Evolutionary conservation across 2,113 vertebrate genomes (phyloP), one percentile per base, ranked within the genome.

Genomic region (Platycercus adscitus): DNA sequence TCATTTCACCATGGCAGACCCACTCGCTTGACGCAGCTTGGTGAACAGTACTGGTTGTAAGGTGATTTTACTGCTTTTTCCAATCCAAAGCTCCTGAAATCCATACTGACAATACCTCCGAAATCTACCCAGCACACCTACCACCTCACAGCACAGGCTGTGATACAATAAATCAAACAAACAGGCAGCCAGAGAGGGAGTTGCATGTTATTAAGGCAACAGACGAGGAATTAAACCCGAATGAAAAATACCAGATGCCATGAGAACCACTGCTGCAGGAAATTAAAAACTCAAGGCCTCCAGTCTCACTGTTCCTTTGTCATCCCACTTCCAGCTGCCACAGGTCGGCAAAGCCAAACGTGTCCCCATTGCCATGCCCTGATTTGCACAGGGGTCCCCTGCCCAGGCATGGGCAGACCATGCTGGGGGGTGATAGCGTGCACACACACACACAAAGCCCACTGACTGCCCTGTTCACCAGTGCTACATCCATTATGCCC

Each of bases 201-300:
- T 3, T 3, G 2, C 8, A 15, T 4, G 0, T 50, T 64, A 66
- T 73, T 58, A 35, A 53, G 25, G 82, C 10, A 6, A 52, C 63
- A 78, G 80, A 93, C 31, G 83, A 91, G 65, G 58, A 73, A 90
- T 77, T 66, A 90, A 96, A 88, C 10, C 43, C 71, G 4, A 86
- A 28, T 24, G 75, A 93, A 95, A 95, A 96, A 81, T 7, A 58
- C 81, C 77, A 84, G 88, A 71, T 91, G 73, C 73, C 82, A 68
- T 0, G 23, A 81, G 75, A 92, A 35, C 37, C 17, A 7, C 65
- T 49, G 82, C 72, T 52, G 71, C 90, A 96, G 86, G 86, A 96
- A 96, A 96, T 87, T 24, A 95, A 96, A 96, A 90, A 18, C 78
- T 23, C 33, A 1, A 29, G 33, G 68, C 53, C 50, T 49, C 63